Percentiles rank a stretch among this genome's conserved stretches.
These are phyloP conservation scores for Pteronura brasiliensis DNA, from an alignment of 2,113 vertebrate genomes.

Conservation along the genomic window DNA sequence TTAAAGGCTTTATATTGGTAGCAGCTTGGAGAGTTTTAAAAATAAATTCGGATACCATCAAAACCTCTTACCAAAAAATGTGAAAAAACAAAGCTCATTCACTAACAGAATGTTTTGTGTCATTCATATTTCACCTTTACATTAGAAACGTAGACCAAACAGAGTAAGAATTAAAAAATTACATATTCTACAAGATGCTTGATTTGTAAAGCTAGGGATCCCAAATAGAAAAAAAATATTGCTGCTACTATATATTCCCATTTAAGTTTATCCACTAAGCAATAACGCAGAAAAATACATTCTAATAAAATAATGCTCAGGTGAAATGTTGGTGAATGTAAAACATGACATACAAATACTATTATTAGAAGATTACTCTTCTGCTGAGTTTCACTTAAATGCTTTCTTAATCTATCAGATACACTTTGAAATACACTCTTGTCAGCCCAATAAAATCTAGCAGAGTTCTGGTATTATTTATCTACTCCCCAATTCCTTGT, in stretches of 20 bases:
- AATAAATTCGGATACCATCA: constrained; percentile 3
- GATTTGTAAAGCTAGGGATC: not conserved
- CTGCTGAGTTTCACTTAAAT: constrained; percentile 12
- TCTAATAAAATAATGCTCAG: not conserved
- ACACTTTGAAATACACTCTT: not conserved
- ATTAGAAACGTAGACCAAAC: not conserved
- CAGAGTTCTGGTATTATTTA: not conserved
- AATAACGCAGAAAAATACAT: not conserved
- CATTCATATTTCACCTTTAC: not conserved
- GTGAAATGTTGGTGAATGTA: not conserved
- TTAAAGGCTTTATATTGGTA: not conserved
- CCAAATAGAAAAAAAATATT: not conserved
- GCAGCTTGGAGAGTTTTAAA: not conserved
- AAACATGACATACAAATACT: not conserved
- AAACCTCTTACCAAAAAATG: constrained; percentile 29
- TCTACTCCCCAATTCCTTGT: not conserved
- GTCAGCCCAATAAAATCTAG: not conserved
- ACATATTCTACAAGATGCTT: not conserved
- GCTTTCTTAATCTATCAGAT: not conserved
- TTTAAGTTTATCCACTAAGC: not conserved
- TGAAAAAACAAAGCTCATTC: constrained; percentile 22
- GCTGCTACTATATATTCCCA: not conserved
- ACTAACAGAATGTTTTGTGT: not conserved
- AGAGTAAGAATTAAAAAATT: not conserved
- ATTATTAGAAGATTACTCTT: constrained; percentile 4